A percentile compares a stretch with the other conserved stretches of the same genome.
phyloP scores from a whole-genome alignment of 2,888 invertebrate species.

The Belgica antarctica region DNA sequence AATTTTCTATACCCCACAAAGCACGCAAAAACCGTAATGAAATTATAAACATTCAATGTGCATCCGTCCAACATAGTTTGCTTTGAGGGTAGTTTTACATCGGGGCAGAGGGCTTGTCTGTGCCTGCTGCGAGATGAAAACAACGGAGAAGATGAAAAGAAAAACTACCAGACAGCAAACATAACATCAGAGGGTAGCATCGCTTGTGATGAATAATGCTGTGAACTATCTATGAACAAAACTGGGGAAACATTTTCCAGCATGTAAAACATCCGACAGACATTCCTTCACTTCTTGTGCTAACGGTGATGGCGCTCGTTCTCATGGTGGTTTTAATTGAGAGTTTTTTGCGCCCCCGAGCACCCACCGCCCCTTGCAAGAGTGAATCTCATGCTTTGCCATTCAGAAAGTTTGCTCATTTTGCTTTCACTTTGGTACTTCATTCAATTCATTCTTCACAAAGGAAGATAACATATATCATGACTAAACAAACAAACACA shows the following conservation, averaged over 20 bases:
- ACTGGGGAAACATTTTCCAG: neutral
- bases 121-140: no score
- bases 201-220: conserved; percentile 1
- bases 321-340: conserved; percentile 15
- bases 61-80: neutral
- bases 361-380: neutral
- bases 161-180: neutral
- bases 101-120: neutral
- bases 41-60: neutral
- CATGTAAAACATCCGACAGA: conserved; percentile 10
- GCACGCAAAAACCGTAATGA: neutral
- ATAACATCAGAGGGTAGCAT: neutral
- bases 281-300: neutral
- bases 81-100: neutral
- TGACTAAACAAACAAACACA: conserved; percentile 15
- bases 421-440: neutral
- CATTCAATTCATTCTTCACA: conserved; percentile 7
- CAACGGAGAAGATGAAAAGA: neutral
- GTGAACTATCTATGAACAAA: neutral
- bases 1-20: neutral
- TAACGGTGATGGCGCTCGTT: no score
- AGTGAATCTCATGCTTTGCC: neutral
- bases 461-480: conserved; percentile 11
- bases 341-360: no score
- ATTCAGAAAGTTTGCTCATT: neutral